Evolutionary conservation across 1,140 invertebrate genomes (phyloP), one percentile per base, ranked within the genome.

Genomic region (Drosophila hydei): DNA sequence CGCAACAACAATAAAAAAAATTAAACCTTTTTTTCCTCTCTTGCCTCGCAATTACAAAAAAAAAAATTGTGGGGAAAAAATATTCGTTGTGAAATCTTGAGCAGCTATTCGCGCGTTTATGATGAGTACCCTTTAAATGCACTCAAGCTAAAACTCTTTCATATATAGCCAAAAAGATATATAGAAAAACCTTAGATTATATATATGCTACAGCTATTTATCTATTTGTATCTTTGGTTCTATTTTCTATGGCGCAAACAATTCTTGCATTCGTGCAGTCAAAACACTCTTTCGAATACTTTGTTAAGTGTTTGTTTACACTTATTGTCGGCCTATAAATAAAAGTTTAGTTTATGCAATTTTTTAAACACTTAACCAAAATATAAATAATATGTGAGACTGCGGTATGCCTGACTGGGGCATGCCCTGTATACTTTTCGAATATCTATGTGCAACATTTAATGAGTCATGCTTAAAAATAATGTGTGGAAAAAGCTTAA

Each of bases 291-390:
- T n/a, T 67, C n/a, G 2, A 30, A 30, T 38, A 30, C 38, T 48
- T 38, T 64, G 16, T 42, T 21, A 69, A 54, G 54, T 40, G 42
- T 63, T 50, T 70, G 67, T 70, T 70, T 70, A 70, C 59, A 56
- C 54, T 21, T 21, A 11, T n/a, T 21, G n/a, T 21, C 12, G 11
- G 19, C 30, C 50, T 33, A 48, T 63, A 63, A 63, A 54, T 54
- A 27, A 40, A 33, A 38, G 43, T 65, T 58, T 27, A 21, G 45
- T 40, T 36, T 18, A 12, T 19, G 7, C 59, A 61, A 21, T 70
- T 79, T 9, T 33, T 64, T 63, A 77, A 77, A 77, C 75, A 70
- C 78, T 78, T 78, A 73, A 63, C 75, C 73, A 78, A 73, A 78
- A 36, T 55, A 23, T 12, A 11, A 33, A 47, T 25, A 48, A 21